Conservation (phyloP, 2,113 vertebrate species). For the Dinomys branickii region DNA sequence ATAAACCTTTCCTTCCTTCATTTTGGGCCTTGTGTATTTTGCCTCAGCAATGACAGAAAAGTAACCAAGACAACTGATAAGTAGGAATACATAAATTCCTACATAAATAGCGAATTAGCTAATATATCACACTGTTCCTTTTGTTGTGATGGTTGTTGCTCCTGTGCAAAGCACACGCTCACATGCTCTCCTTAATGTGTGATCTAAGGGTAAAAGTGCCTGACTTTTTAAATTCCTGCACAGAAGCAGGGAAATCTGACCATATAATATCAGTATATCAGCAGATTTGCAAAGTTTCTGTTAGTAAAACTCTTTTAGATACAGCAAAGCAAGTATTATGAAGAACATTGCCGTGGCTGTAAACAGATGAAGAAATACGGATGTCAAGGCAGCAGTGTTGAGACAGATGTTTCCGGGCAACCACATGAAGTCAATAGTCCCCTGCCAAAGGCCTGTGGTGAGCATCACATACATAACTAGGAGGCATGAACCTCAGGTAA, state of each 20-base stretch:
- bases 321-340: constrained; percentile 54
- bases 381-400: constrained; percentile 47
- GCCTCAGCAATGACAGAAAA: too few relatives aligned
- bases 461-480: neutral
- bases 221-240: constrained; percentile 44
- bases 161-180: neutral
- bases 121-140: neutral
- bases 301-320: constrained; percentile 52
- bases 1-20: too few relatives aligned
- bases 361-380: constrained; percentile 61
- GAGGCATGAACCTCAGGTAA: neutral
- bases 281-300: constrained; percentile 17
- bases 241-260: neutral
- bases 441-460: neutral
- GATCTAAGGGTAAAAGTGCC: constrained; percentile 4
- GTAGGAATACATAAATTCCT: neutral
- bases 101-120: constrained; percentile 31
- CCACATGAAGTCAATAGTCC: neutral
- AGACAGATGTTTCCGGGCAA: constrained; percentile 48
- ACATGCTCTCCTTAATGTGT: neutral
- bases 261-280: constrained; percentile 40
- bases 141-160: neutral
- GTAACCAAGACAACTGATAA: too few relatives aligned
- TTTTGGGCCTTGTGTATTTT: too few relatives aligned
- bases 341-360: constrained; percentile 35